A percentile compares a stretch with the other conserved stretches of the same genome.
phyloP scores from a whole-genome alignment of 2,888 invertebrate species.

The Eupithecia subumbrata region DNA sequence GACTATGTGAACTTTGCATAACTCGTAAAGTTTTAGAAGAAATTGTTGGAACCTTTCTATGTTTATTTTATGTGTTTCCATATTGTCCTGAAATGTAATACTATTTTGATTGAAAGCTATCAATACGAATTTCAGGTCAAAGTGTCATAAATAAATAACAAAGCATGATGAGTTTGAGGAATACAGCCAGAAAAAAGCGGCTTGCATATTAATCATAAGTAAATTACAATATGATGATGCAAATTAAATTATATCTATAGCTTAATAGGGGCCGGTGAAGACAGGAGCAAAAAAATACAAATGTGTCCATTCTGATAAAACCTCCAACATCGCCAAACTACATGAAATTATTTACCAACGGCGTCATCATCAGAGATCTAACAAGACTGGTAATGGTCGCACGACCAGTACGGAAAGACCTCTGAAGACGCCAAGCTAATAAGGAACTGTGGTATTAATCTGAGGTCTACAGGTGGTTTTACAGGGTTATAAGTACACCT shows the following conservation, averaged over 20 bases:
- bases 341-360: conserved; percentile 5
- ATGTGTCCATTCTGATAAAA: conserved; percentile 62
- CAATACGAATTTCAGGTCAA: background rate
- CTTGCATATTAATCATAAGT: conserved; percentile 1
- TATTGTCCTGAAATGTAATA: conserved; percentile 86
- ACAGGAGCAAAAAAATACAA: conserved; percentile 75
- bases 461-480: conserved; percentile 40
- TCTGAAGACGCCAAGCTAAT: conserved; percentile 33
- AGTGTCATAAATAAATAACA: conserved; percentile 23
- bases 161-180: conserved; percentile 28
- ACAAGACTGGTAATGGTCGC: conserved; percentile 4
- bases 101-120: conserved; percentile 4
- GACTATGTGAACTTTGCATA: conserved; percentile 83
- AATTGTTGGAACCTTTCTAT: conserved; percentile 85
- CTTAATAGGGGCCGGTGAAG: conserved; percentile 75
- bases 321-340: conserved; percentile 42
- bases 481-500: conserved; percentile 69
- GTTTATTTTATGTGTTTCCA: conserved; percentile 87
- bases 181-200: conserved; percentile 8
- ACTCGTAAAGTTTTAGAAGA: conserved; percentile 77
- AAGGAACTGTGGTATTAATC: background rate
- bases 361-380: conserved; percentile 15
- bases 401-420: conserved; percentile 61
- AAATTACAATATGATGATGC: conserved; percentile 39
- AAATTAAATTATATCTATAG: conserved; percentile 52